Conservation (phyloP, 92 coral and sea anemone species). For the Umimayanthus kanabou region DNA sequence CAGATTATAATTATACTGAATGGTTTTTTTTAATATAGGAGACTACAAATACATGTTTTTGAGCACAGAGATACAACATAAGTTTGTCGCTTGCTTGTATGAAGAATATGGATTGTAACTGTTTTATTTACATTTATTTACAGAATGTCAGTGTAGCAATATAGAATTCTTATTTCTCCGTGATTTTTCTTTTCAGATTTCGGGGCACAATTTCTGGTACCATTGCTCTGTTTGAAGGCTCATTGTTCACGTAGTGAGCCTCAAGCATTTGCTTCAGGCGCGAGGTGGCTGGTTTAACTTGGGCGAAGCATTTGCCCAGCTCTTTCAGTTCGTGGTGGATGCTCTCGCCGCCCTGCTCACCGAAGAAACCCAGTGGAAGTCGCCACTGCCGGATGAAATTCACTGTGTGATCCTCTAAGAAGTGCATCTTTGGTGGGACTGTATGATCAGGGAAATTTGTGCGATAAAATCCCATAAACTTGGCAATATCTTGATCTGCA, state of each 20-base stretch:
- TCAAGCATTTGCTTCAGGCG: neutral
- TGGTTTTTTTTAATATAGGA: no score
- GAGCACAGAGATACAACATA: no score
- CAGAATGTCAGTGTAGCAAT: no score
- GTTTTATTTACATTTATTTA: no score
- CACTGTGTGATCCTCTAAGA: neutral
- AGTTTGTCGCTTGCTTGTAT: no score
- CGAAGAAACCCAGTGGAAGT: slow-evolving; percentile 20
- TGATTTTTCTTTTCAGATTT: neutral
- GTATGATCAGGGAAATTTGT: neutral
- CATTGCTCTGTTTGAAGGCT: neutral
- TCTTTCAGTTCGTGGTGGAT: slow-evolving; percentile 5
- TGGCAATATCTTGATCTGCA: neutral
- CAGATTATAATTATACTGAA: no score
- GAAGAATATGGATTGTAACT: no score
- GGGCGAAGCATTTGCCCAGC: neutral
- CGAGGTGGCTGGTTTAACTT: neutral
- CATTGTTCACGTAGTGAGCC: neutral
- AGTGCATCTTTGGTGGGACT: neutral
- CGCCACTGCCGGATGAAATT: neutral
- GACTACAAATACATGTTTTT: no score
- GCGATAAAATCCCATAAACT: neutral
- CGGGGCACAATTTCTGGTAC: neutral
- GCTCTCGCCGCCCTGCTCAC: slow-evolving; percentile 10
- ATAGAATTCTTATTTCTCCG: neutral